phyloP scores from a whole-genome alignment of 2,888 invertebrate species.

The Synanthedon andrenaeformis region DNA sequence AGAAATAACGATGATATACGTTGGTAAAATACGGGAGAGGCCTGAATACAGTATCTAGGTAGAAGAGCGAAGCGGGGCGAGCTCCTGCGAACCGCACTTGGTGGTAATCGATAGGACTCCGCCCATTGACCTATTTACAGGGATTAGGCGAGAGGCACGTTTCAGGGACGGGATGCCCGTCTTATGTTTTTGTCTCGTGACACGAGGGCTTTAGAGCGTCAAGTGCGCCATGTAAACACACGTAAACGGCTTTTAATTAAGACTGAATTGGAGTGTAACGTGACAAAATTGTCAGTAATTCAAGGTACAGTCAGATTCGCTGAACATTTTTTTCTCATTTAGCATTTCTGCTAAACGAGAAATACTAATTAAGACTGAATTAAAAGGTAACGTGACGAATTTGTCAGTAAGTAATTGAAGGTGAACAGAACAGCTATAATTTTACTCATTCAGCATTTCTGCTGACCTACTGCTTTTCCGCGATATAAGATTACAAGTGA shows the following conservation, averaged over 20 bases:
- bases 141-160: conserved; percentile 30
- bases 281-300: no score
- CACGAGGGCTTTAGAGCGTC: neutral
- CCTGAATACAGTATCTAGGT: conserved; percentile 5
- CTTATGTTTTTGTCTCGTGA: neutral
- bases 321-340: no score
- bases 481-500: no score
- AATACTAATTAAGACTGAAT: no score
- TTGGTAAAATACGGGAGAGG: neutral
- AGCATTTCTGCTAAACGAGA: no score
- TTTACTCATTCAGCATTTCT: no score
- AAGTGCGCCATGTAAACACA: neutral
- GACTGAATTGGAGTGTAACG: no score
- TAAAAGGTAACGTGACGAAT: no score
- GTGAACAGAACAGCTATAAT: no score
- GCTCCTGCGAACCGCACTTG: conserved; percentile 47
- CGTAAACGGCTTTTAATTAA: neutral
- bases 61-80: conserved; percentile 3
- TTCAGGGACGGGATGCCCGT: neutral
- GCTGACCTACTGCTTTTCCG: no score
- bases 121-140: conserved; percentile 57
- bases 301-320: no score
- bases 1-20: neutral
- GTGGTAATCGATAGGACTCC: conserved; percentile 59
- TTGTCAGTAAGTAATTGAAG: no score